Evolutionary conservation across 2,113 vertebrate genomes (phyloP).

Genomic region (Oceanodroma tethys): DNA sequence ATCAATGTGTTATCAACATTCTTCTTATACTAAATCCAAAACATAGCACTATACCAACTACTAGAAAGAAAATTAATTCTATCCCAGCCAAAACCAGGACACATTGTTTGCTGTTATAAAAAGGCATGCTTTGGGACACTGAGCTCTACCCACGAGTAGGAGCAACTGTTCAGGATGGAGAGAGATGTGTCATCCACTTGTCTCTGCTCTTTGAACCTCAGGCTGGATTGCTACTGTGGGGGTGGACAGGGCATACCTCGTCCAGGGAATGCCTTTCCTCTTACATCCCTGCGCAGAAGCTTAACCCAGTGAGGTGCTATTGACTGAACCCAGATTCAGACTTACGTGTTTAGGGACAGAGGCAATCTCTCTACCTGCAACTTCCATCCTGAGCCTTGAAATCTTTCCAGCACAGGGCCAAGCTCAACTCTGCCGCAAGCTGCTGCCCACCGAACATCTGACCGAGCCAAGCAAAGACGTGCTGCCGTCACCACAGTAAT

Average conservation of each 20-base stretch:
- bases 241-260: neutral
- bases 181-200: neutral
- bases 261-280: neutral
- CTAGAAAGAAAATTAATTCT: no score
- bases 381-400: neutral
- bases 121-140: neutral
- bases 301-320: neutral
- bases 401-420: neutral
- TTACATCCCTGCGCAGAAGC: neutral
- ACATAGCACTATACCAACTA: no score
- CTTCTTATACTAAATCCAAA: no score
- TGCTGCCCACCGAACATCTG: neutral
- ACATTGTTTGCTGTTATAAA: neutral
- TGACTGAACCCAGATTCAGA: neutral
- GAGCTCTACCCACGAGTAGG: neutral
- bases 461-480: neutral
- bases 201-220: neutral
- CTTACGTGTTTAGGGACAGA: neutral
- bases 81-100: no score
- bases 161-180: neutral
- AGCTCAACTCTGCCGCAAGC: neutral
- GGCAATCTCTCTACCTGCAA: neutral
- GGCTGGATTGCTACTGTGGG: neutral
- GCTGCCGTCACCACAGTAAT: neutral
- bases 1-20: no score